Conservation (phyloP, 2,888 invertebrate genomes). For the Romanomermis culicivorax region DNA sequence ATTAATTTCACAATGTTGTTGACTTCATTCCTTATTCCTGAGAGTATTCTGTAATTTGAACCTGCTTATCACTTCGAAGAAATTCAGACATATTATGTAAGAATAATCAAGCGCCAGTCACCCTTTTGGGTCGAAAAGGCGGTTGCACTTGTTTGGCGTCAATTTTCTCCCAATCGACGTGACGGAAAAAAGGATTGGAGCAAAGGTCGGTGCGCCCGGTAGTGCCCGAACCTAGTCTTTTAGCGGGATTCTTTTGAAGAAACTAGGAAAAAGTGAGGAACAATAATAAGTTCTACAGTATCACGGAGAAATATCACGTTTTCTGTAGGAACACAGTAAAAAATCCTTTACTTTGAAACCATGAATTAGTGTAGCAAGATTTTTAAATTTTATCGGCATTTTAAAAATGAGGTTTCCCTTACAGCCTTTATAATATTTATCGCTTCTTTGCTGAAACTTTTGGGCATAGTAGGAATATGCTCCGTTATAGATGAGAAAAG, state of each 20-base stretch:
- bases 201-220: constrained; percentile 86
- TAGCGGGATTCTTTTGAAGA: constrained; percentile 78
- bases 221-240: constrained; percentile 63
- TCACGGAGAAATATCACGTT: background rate
- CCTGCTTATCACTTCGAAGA: no score
- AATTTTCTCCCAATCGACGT: constrained; percentile 93
- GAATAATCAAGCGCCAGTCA: constrained; percentile 39
- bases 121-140: constrained; percentile 97
- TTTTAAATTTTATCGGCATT: background rate
- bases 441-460: constrained; percentile 63
- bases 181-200: constrained; percentile 68
- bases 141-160: constrained; percentile 93
- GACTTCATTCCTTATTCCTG: no score
- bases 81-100: background rate
- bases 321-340: background rate
- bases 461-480: constrained; percentile 94
- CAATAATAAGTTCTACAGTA: background rate
- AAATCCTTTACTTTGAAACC: background rate
- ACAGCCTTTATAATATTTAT: constrained; percentile 90
- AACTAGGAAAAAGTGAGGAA: constrained; percentile 45
- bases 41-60: no score
- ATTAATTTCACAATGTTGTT: background rate
- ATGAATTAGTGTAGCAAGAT: background rate
- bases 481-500: constrained; percentile 83
- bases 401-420: no score